These are phyloP conservation scores for Psilopogon haemacephalus DNA, from an alignment of 2,113 vertebrate species.

Conservation along the genomic window DNA sequence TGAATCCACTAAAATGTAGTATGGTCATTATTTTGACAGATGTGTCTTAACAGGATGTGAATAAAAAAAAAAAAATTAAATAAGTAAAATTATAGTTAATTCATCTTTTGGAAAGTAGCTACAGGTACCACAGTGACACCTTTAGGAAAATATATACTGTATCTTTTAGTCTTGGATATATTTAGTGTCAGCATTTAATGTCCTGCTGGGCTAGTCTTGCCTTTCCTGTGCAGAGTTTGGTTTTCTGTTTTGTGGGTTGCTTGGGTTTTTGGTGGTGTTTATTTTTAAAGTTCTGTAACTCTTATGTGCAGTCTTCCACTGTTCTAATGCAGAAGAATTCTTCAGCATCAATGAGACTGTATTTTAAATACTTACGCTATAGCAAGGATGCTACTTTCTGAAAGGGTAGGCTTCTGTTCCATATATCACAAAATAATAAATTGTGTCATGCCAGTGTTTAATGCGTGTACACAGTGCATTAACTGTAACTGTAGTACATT, in stretches of 20 bases:
- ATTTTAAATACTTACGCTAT: constrained; percentile 2
- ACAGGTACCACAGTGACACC: constrained; percentile 77
- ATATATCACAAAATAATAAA: constrained; percentile 80
- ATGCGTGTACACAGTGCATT: constrained; percentile 83
- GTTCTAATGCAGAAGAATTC: constrained; percentile 15
- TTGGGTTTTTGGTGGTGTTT: not conserved
- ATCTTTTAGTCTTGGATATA: constrained; percentile 47
- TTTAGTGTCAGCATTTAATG: constrained; percentile 40
- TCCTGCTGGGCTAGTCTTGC: not conserved
- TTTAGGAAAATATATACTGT: constrained; percentile 73
- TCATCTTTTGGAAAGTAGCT: constrained; percentile 53
- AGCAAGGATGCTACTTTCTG: constrained; percentile 32
- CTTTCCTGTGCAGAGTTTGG: not conserved
- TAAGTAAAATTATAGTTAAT: constrained; percentile 26
- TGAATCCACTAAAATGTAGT: constrained; percentile 11
- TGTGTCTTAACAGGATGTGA: constrained; percentile 35
- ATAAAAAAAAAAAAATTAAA: constrained; percentile 38
- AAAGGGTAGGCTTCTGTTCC: constrained; percentile 62
- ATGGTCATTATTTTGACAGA: constrained; percentile 62
- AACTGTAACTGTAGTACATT: constrained; percentile 87
- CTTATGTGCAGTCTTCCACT: not conserved
- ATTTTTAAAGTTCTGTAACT: not conserved
- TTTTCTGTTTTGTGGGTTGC: not conserved
- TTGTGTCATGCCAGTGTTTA: constrained; percentile 74
- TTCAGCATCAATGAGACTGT: constrained; percentile 11